Percentiles rank a stretch among this genome's conserved stretches.
phyloP scores from a whole-genome alignment of 2,113 vertebrate genomes.

The Brachionichthys hirsutus region DNA sequence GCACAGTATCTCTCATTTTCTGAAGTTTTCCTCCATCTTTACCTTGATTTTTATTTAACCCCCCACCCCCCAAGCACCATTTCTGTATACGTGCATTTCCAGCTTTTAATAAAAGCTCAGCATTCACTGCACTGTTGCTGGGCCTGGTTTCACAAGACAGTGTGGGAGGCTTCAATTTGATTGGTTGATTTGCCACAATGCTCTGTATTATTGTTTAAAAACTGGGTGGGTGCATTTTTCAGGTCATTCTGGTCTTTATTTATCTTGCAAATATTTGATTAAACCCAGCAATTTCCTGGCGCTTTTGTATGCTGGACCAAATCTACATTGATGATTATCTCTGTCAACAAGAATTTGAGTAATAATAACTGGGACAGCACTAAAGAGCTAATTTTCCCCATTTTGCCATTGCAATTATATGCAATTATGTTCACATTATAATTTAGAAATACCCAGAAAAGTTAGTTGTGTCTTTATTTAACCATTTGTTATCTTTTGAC shows the following conservation, averaged over 20 bases:
- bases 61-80: too few species aligned
- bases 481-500: too few species aligned
- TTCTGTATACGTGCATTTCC: conserved; percentile 30
- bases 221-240: conserved; percentile 33
- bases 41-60: conserved; percentile 29
- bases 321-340: too few species aligned
- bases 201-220: not conserved
- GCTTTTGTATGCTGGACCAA: too few species aligned
- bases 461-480: too few species aligned
- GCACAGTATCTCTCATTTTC: conserved; percentile 3
- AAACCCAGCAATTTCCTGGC: too few species aligned
- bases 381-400: too few species aligned
- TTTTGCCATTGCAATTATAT: too few species aligned
- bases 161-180: conserved; percentile 44
- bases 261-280: not conserved
- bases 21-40: conserved; percentile 40
- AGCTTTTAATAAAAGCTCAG: conserved; percentile 17
- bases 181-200: conserved; percentile 37
- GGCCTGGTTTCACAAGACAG: conserved; percentile 28
- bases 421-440: conserved; percentile 6
- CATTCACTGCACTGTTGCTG: not conserved
- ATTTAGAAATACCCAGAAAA: too few species aligned
- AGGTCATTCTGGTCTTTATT: conserved; percentile 9
- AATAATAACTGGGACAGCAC: too few species aligned
- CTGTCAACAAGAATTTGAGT: too few species aligned